A percentile compares a stretch with the other conserved stretches of the same genome.
These are phyloP conservation scores for Parazoanthus darwini DNA, from an alignment of 92 coral and sea anemone species.

Conservation along the genomic window DNA sequence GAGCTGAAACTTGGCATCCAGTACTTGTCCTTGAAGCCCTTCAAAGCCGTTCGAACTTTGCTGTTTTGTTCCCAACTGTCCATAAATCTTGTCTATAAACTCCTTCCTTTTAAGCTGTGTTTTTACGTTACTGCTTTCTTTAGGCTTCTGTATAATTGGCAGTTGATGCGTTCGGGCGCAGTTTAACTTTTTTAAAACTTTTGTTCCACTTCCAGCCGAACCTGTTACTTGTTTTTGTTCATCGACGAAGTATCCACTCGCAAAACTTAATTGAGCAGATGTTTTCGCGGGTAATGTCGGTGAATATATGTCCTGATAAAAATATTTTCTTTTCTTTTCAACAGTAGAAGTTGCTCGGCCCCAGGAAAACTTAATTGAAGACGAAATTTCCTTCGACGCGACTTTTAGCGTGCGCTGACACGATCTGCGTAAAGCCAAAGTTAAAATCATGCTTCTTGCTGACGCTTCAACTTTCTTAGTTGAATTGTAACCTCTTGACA, in stretches of 20 bases:
- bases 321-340: not conserved
- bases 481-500: constrained; percentile 1
- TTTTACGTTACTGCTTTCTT: not conserved
- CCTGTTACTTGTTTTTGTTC: not conserved
- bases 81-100: constrained; percentile 13
- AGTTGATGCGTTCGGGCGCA: not conserved
- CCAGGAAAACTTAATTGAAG: constrained; percentile 21
- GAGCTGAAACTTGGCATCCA: constrained; percentile 6
- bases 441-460: not conserved
- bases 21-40: not conserved
- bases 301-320: not conserved
- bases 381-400: constrained; percentile 11
- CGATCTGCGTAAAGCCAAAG: constrained; percentile 20
- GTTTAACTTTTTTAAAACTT: not conserved
- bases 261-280: constrained; percentile 3
- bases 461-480: constrained; percentile 14
- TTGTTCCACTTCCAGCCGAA: not conserved
- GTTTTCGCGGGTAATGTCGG: not conserved
- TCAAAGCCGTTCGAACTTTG: not conserved
- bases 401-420: not conserved
- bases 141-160: constrained; percentile 1
- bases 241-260: not conserved
- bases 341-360: not conserved
- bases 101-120: constrained; percentile 4
- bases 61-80: constrained; percentile 12